phyloP scores from a whole-genome alignment of 2,113 vertebrate species.

The Piprites chloris region DNA sequence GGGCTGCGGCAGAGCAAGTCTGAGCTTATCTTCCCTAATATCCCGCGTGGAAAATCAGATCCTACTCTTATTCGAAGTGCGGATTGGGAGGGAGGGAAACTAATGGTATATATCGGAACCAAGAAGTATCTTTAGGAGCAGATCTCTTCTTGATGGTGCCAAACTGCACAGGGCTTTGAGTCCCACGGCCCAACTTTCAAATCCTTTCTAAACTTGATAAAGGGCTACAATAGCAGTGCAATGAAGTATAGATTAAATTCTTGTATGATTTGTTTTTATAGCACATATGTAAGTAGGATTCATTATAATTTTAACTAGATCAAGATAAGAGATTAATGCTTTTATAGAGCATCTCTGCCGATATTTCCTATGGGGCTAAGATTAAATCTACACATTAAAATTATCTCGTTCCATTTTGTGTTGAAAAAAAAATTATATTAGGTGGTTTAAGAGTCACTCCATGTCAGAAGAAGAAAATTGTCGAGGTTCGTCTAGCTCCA shows the following conservation, averaged over 20 bases:
- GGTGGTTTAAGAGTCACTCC: not conserved
- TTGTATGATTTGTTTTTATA: slow-evolving; percentile 29
- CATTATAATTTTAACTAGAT: slow-evolving; percentile 35
- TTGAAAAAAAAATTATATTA: not conserved
- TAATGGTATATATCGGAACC: not conserved
- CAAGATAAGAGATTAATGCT: slow-evolving; percentile 41
- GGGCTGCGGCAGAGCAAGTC: not conserved
- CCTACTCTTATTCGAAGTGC: not conserved
- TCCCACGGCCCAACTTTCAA: not conserved
- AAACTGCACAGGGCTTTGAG: not conserved
- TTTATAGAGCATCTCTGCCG: slow-evolving; percentile 41
- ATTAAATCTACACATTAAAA: not conserved
- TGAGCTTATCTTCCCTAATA: not conserved
- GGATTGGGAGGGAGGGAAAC: too few species aligned
- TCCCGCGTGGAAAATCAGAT: not conserved
- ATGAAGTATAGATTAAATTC: not conserved
- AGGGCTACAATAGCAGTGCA: not conserved
- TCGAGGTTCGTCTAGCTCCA: not conserved
- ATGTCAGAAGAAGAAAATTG: not conserved
- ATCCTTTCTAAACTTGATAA: slow-evolving; percentile 15
- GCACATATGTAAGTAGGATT: slow-evolving; percentile 23
- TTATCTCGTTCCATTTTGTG: not conserved
- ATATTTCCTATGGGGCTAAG: not conserved
- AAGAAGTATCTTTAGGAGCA: not conserved
- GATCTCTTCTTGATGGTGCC: not conserved